Conservation (phyloP, 2,113 vertebrate genomes). For the Elgaria multicarinata region DNA sequence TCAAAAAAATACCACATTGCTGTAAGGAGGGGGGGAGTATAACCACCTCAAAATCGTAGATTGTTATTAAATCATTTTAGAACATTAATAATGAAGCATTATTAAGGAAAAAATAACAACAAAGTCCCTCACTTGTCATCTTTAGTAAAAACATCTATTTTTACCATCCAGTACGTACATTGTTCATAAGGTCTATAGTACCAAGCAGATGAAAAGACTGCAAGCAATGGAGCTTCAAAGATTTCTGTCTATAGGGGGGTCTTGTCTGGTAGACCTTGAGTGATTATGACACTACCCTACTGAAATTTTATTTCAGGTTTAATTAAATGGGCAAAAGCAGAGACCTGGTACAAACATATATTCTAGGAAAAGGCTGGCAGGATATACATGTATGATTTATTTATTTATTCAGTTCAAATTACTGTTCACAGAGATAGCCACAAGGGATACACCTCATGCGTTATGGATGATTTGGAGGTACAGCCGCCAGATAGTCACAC, state of each 20-base stretch:
- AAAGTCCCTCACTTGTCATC: conserved; percentile 28
- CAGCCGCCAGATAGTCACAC: conserved; percentile 10
- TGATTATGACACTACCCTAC: neutral
- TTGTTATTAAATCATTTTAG: conserved; percentile 22
- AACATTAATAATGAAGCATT: conserved; percentile 46
- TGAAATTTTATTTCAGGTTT: neutral
- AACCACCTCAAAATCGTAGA: conserved; percentile 35
- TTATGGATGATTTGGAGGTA: conserved; percentile 13
- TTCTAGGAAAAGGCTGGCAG: neutral
- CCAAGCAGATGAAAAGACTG: neutral
- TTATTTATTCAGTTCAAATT: conserved; percentile 16
- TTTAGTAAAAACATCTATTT: conserved; percentile 25
- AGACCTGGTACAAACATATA: conserved; percentile 12
- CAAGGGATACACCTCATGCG: neutral
- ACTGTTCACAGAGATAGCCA: neutral
- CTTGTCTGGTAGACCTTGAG: accelerated
- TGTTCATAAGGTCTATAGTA: neutral
- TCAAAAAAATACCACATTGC: conserved; percentile 44
- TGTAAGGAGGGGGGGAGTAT: too few species aligned
- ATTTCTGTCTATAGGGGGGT: neutral
- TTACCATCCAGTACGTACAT: neutral
- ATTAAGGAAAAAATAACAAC: conserved; percentile 44
- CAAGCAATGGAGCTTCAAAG: neutral
- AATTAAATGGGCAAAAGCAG: conserved; percentile 36
- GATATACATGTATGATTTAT: neutral